Evolutionary conservation across 2,797 vertebrate genomes (phyloP).

Genomic region (Sebastes iracundus): DNA sequence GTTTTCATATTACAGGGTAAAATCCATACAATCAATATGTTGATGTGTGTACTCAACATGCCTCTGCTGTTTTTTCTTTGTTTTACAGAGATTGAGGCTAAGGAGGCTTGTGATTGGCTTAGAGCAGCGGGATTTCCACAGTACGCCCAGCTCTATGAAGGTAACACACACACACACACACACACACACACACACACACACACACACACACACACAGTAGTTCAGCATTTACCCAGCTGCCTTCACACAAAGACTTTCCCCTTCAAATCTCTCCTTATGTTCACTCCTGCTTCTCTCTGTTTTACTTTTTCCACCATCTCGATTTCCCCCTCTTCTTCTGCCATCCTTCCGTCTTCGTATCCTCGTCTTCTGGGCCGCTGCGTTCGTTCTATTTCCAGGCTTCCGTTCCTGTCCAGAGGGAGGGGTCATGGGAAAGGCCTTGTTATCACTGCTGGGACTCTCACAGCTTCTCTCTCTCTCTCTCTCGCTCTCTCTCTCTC

Average conservation of each 20-base stretch:
- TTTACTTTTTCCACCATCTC: slow-evolving; percentile 37
- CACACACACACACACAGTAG: slow-evolving; percentile 1
- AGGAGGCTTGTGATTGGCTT: slow-evolving; percentile 97
- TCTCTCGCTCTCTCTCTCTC: slow-evolving; percentile 49
- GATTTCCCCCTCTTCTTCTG: slow-evolving; percentile 20
- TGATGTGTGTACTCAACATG: neutral
- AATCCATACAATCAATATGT: neutral
- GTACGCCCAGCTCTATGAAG: slow-evolving; percentile 95
- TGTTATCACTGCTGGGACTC: slow-evolving; percentile 81
- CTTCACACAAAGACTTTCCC: slow-evolving; percentile 32
- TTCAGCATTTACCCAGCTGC: slow-evolving; percentile 46
- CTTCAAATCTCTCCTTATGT: slow-evolving; percentile 21
- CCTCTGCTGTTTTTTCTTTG: slow-evolving; percentile 30
- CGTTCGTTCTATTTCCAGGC: slow-evolving; percentile 80
- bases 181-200: neutral
- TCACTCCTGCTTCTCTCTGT: slow-evolving; percentile 1
- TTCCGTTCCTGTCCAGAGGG: slow-evolving; percentile 76
- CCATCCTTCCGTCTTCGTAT: slow-evolving; percentile 40
- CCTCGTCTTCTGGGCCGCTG: slow-evolving; percentile 43
- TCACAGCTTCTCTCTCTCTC: slow-evolving; percentile 50
- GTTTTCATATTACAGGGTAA: neutral
- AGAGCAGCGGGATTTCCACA: slow-evolving; percentile 97
- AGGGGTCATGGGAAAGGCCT: slow-evolving; percentile 87
- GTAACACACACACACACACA: slow-evolving; percentile 73
- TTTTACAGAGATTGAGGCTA: slow-evolving; percentile 93